phyloP scores from a whole-genome alignment of 1,140 invertebrate species.

The Ridgeia piscesae region DNA sequence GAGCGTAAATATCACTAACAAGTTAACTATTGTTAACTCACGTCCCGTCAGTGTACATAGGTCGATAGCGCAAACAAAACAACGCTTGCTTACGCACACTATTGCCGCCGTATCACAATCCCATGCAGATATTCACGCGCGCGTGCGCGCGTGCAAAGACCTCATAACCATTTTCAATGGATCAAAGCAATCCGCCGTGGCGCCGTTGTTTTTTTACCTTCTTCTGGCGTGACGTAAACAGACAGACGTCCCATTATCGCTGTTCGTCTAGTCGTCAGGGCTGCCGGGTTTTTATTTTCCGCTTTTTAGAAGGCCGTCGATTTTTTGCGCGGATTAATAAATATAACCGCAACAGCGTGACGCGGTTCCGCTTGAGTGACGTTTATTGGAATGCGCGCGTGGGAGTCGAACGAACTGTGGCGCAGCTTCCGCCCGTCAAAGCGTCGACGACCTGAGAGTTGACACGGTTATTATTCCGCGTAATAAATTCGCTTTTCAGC shows the following conservation, averaged over 20 bases:
- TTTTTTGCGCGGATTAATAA: neutral
- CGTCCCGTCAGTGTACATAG: neutral
- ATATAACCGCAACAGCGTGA: neutral
- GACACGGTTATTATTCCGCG: neutral
- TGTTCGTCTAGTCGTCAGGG: neutral
- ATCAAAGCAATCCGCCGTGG: neutral
- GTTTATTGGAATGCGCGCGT: neutral
- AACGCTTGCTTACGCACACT: neutral
- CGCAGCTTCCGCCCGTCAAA: neutral
- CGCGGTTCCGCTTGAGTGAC: neutral
- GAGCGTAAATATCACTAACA: no score
- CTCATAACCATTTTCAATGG: neutral
- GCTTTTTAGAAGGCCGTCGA: neutral
- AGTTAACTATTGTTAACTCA: neutral
- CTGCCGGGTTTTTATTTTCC: neutral
- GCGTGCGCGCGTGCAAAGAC: neutral
- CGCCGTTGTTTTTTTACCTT: neutral
- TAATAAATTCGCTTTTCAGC: neutral
- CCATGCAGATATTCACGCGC: neutral
- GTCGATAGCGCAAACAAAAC: neutral
- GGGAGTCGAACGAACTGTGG: neutral
- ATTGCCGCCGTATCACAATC: neutral
- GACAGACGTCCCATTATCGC: neutral
- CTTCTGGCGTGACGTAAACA: neutral
- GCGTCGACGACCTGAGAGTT: neutral